Percentiles rank a stretch among this genome's conserved stretches.
Conservation (phyloP, 1,140 invertebrate genomes). For the Cotesia glomerata region DNA sequence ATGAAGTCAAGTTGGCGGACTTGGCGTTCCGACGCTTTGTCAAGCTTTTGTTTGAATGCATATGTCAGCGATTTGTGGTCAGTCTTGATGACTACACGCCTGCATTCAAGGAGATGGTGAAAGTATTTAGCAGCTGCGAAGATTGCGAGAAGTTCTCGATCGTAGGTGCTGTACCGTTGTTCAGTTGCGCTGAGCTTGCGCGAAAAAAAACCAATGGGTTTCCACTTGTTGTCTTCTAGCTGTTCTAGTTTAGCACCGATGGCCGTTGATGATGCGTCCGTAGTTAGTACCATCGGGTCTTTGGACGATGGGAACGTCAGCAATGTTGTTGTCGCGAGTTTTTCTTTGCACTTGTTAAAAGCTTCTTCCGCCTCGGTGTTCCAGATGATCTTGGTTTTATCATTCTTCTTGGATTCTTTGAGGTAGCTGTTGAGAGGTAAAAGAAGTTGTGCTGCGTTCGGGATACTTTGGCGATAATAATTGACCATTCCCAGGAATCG, state of each 20-base stretch:
- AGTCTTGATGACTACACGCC: conserved; percentile 8
- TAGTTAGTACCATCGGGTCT: conserved; percentile 10
- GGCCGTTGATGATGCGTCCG: neutral
- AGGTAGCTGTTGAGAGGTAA: conserved; percentile 31
- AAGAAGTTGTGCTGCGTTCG: conserved; percentile 35
- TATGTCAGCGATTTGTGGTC: conserved; percentile 40
- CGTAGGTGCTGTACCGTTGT: conserved; percentile 31
- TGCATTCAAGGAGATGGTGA: conserved; percentile 25
- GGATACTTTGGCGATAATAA: conserved; percentile 47
- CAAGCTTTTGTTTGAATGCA: conserved; percentile 28
- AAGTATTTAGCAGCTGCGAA: conserved; percentile 25
- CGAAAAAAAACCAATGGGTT: conserved; percentile 43
- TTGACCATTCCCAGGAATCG: conserved; percentile 56
- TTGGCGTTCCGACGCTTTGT: conserved; percentile 23
- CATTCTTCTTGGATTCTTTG: conserved; percentile 10
- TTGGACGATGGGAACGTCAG: neutral
- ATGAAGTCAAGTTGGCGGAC: conserved; percentile 39
- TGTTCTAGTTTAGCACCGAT: conserved; percentile 35
- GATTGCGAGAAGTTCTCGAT: conserved; percentile 45
- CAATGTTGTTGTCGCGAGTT: neutral
- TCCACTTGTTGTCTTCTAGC: conserved; percentile 11
- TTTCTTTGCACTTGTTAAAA: conserved; percentile 3
- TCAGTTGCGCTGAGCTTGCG: conserved; percentile 32
- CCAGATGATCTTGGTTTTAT: conserved; percentile 41
- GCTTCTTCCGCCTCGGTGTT: conserved; percentile 31